Base-by-base conservation (phyloP, 2,113 vertebrate genomes). In the Prochilodus magdalenae region DNA sequence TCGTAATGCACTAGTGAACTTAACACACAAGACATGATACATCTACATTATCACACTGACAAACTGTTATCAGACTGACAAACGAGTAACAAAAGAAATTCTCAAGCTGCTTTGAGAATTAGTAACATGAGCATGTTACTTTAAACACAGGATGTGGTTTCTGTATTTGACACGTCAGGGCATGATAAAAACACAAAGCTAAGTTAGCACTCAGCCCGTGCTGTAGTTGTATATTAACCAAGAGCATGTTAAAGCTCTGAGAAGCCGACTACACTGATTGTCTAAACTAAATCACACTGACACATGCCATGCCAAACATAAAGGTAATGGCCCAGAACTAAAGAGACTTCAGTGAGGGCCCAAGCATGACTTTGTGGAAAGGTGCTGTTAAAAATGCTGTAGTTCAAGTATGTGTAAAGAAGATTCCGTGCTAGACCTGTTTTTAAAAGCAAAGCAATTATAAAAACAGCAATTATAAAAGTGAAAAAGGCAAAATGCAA, bases 71-170 rank as follows among this genome's bases (percentile, higher is more conserved):
- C 5, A 18, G 14, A 51, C 49, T n/a, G 57, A 60, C 27, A 53
- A 29, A 29, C 24, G 26, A 57, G 18, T 40, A 60, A 72, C 75
- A 67, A 83, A 40, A 49, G 13, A 26, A 60, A 60, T 60, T 60
- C 57, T 60, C n/a, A 73, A 78, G 69, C 0, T 27, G 12, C 14
- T 53, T 36, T 53, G 16, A 63, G 53, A 57, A 66, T 65, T 18
- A 49, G 59, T 40, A 11, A 20, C 14, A 66, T 49, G 18, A 15
- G 14, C 18, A 47, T 63, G 24, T 15, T 33, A 33, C 20, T n/a
- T 12, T n/a, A 55, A 57, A 22, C n/a, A 29, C 18, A 51, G 33
- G 12, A 30, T 26, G 62, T 36, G 27, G 60, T 69, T 16, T 57
- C 33, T 55, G 5, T 44, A 44, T 59, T 70, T 69, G 76, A 57